Conservation (phyloP, 2,113 vertebrate species). For the Eclectus roratus region DNA sequence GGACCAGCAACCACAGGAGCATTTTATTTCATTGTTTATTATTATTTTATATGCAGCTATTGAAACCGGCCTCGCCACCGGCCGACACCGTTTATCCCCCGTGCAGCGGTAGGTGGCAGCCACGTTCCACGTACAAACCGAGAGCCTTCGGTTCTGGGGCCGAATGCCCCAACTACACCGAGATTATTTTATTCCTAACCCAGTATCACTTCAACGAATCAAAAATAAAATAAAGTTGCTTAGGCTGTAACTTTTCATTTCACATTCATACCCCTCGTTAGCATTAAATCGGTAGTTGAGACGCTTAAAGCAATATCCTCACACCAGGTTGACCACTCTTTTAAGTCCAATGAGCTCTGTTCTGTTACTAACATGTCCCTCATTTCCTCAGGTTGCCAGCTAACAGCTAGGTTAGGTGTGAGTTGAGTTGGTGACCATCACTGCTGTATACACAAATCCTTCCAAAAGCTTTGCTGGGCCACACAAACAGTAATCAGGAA, state of each 20-base stretch:
- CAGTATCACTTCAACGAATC: background rate
- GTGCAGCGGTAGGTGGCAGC: slow-evolving; percentile 34
- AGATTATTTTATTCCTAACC: background rate
- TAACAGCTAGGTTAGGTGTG: background rate
- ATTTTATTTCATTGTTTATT: background rate
- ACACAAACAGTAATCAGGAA: background rate
- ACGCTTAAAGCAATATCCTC: background rate
- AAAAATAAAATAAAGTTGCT: background rate
- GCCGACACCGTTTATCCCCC: rapidly evolving
- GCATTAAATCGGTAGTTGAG: background rate
- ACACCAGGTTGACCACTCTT: background rate
- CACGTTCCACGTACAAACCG: background rate
- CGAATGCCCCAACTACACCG: background rate
- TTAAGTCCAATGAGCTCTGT: background rate
- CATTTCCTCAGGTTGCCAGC: background rate
- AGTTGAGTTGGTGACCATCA: background rate
- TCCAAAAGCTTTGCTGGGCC: background rate
- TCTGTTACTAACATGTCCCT: background rate
- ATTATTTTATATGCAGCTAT: background rate
- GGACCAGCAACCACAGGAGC: background rate
- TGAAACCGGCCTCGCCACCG: background rate
- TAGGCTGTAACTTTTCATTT: background rate
- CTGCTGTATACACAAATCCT: background rate
- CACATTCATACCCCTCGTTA: background rate
- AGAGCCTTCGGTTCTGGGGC: too few species aligned